Conservation (phyloP, 2,797 vertebrate genomes). For the Molothrus ater region DNA sequence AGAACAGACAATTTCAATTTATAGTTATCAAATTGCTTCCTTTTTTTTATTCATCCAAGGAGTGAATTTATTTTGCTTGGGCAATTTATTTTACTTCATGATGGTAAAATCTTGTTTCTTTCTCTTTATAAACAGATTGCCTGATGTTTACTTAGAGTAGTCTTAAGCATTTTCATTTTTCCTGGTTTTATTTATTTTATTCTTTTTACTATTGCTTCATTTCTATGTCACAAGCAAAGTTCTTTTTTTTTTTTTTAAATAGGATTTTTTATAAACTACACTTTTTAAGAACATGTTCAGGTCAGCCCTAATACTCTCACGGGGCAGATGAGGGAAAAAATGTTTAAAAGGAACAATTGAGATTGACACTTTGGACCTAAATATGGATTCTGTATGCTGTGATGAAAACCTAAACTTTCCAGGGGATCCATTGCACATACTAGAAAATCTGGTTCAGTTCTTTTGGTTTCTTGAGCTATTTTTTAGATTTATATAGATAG, state of each 20-base stretch:
- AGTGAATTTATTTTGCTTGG: slow-evolving; percentile 1
- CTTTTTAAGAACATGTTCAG: background rate
- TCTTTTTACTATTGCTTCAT: background rate
- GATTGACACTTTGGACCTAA: background rate
- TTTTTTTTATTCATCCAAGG: background rate
- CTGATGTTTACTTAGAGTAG: background rate
- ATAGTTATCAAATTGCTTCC: background rate
- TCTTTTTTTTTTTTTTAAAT: background rate
- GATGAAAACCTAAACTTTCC: background rate
- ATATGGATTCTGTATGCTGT: background rate
- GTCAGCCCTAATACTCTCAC: background rate
- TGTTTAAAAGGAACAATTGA: background rate
- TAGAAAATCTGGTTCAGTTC: background rate
- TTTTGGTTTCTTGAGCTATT: background rate
- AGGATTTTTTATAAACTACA: background rate
- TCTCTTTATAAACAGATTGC: background rate
- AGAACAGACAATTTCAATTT: background rate
- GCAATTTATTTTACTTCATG: slow-evolving; percentile 24
- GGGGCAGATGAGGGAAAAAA: background rate
- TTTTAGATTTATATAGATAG: background rate
- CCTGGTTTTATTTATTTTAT: background rate
- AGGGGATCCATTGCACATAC: background rate
- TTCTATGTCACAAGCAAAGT: background rate
- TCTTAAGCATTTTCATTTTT: slow-evolving; percentile 13
- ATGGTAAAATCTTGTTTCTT: slow-evolving; percentile 3